Base-by-base conservation (phyloP, 2,797 vertebrate species). In the Catharus ustulatus region DNA sequence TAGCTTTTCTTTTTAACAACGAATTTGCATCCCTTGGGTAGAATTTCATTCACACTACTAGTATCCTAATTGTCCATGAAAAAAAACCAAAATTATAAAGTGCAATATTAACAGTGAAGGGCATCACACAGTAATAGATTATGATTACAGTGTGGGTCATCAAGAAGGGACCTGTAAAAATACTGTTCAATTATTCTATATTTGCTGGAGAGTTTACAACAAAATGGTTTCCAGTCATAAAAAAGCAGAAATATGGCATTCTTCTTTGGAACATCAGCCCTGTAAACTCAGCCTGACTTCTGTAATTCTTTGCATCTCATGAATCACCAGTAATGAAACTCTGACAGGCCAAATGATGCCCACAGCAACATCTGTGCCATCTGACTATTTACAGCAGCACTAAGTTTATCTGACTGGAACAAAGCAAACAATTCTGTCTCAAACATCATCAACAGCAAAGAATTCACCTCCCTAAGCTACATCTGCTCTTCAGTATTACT, bases 311-410 rank as follows among this genome's bases (percentile, higher is more conserved):
- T 90, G 58, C 51, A 88, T 62, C 73, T 90, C 82, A 71, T 96
- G 88, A 95, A 94, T 95, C 93, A 95, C 61, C 86, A 87, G 68
- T 51, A 95, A 92, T 90, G 80, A 93, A 96, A 83, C 32, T 59
- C 80, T 84, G 72, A 84, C 72, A 54, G 52, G 68, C 38, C 81
- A 93, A 94, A 90, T 52, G 79, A 94, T 74, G 86, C 93, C 84
- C 92, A 76, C 0, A 1, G 86, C 84, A 94, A 93, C 93, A 90
- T 79, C 88, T 93, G 88, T 83, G 86, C 84, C 78, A 94, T 84
- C 64, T 95, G 89, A 89, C 45, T 93, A 68, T 93, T 94, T 89
- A 92, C 52, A 87, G 92, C 27, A 13, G 72, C 63, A 74, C 74
- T 46, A 80, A 90, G 76, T 66, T 71, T 59, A 80, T 64, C 63